These are phyloP conservation scores for Reticulitermes lucifugus DNA, from an alignment of 2,888 invertebrate genomes.

Conservation along the genomic window DNA sequence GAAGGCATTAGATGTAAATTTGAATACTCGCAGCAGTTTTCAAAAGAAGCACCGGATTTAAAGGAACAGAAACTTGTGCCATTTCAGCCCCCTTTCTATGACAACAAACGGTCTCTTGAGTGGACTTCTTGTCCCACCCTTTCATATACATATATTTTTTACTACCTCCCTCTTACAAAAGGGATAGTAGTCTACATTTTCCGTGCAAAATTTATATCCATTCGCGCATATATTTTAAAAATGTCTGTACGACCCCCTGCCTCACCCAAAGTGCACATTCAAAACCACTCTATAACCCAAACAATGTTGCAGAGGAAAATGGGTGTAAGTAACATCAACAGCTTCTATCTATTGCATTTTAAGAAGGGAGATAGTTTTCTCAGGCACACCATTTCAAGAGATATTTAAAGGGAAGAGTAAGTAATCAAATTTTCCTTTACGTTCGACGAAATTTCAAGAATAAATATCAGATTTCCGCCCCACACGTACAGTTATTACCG, in stretches of 20 bases:
- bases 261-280: constrained; percentile 9
- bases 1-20: not conserved
- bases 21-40: not conserved
- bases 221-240: constrained; percentile 8
- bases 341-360: not conserved
- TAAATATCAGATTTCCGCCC: no score
- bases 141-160: not conserved
- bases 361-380: not conserved
- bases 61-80: not conserved
- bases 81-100: not conserved
- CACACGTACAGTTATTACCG: no score
- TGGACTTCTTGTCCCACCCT: constrained; percentile 12
- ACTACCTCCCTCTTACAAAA: not conserved
- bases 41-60: not conserved
- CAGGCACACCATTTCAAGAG: not conserved
- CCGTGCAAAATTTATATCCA: constrained; percentile 2
- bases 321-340: not conserved
- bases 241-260: constrained; percentile 13
- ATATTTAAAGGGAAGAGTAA: no score
- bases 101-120: constrained; percentile 10
- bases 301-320: not conserved
- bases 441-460: no score
- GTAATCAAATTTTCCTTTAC: no score
- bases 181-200: not conserved
- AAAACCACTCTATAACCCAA: not conserved